Evolutionary conservation across 2,797 vertebrate genomes (phyloP).

Genomic region (Oreortyx pictus): DNA sequence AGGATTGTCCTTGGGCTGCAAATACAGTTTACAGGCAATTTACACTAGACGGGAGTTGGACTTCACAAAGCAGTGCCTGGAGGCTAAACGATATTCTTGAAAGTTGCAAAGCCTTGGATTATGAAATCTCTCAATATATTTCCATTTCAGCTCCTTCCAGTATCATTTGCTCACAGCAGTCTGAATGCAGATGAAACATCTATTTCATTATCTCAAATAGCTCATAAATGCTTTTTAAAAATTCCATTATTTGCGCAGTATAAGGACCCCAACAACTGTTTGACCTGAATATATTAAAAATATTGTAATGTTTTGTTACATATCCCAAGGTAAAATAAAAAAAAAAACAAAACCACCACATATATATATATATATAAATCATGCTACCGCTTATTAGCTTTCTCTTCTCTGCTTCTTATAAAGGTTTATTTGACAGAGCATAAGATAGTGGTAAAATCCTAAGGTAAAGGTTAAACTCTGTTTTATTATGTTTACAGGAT

Average conservation of each 20-base stretch:
- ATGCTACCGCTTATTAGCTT: slow-evolving; percentile 80
- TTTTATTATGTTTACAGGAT: slow-evolving; percentile 88
- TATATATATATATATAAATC: slow-evolving; percentile 17
- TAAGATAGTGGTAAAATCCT: slow-evolving; percentile 85
- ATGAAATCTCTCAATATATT: slow-evolving; percentile 71
- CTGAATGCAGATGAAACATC: slow-evolving; percentile 71
- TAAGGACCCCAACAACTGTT: slow-evolving; percentile 68
- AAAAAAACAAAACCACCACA: neutral
- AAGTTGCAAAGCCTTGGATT: slow-evolving; percentile 70
- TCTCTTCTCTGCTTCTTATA: slow-evolving; percentile 79
- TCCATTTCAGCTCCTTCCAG: slow-evolving; percentile 66
- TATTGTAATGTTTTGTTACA: slow-evolving; percentile 83
- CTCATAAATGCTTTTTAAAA: slow-evolving; percentile 70
- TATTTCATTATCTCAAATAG: slow-evolving; percentile 78
- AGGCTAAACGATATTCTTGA: slow-evolving; percentile 53
- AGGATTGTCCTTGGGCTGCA: neutral
- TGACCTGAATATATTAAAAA: slow-evolving; percentile 83
- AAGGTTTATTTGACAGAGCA: slow-evolving; percentile 77
- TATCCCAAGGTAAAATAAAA: slow-evolving; percentile 77
- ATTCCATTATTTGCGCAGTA: slow-evolving; percentile 68
- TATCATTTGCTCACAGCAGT: slow-evolving; percentile 44
- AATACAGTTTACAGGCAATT: slow-evolving; percentile 26
- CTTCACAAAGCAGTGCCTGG: slow-evolving; percentile 44
- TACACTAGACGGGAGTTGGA: slow-evolving; percentile 28
- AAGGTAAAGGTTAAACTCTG: slow-evolving; percentile 88